These are phyloP conservation scores for Pelecanus crispus DNA, from an alignment of 2,113 vertebrate genomes.

Conservation along the genomic window DNA sequence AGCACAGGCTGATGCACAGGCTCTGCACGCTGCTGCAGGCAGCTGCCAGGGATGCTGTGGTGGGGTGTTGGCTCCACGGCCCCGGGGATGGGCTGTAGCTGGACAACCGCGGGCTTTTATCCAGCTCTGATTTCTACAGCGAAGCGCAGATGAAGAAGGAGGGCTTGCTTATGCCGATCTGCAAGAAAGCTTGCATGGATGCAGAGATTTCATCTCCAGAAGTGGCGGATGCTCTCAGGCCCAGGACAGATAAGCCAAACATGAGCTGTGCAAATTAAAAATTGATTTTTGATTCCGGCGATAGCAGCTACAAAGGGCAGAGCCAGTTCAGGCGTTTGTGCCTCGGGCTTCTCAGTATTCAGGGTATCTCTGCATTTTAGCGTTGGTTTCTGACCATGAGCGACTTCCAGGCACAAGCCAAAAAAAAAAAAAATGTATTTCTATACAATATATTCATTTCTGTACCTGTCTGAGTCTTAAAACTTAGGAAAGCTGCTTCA, in stretches of 20 bases:
- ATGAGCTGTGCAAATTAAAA: neutral
- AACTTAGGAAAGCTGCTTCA: neutral
- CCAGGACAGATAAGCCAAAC: neutral
- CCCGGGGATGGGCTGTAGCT: neutral
- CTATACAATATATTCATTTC: neutral
- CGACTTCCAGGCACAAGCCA: neutral
- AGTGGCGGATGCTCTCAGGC: neutral
- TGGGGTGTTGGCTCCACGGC: neutral
- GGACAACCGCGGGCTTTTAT: neutral
- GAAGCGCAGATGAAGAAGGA: neutral
- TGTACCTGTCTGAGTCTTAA: neutral
- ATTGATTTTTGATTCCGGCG: neutral
- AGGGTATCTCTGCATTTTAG: neutral
- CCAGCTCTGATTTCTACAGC: neutral
- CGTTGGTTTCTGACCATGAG: neutral
- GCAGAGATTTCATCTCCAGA: neutral
- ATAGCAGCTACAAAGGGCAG: neutral
- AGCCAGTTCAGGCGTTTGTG: neutral
- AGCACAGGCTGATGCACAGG: neutral
- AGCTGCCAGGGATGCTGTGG: neutral
- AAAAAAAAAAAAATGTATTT: neutral
- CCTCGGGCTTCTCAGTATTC: neutral
- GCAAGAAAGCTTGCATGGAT: neutral
- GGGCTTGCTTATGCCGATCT: neutral
- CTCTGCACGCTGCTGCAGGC: rapidly evolving